These are phyloP conservation scores for Chloroceryle amazona DNA, from an alignment of 2,797 vertebrate genomes.

Conservation along the genomic window DNA sequence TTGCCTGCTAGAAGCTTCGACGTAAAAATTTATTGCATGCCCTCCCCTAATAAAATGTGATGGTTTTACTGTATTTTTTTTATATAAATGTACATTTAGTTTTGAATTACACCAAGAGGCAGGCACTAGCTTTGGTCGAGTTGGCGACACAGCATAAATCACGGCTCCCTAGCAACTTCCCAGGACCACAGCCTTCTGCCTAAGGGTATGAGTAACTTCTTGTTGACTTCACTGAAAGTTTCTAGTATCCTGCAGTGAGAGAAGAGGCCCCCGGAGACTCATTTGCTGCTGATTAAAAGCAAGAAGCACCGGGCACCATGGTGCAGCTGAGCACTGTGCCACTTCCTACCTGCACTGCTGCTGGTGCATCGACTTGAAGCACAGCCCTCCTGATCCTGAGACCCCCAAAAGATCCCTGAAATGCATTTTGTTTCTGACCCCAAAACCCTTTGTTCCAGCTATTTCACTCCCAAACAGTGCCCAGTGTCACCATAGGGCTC, in stretches of 20 bases:
- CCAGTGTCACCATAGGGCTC: not conserved
- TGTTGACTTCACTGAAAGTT: not conserved
- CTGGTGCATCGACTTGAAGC: accelerated
- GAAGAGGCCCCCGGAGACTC: not conserved
- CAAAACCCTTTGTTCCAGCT: not conserved
- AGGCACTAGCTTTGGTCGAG: not conserved
- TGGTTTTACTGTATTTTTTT: constrained; percentile 60
- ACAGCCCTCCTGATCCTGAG: not conserved
- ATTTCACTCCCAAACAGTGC: accelerated
- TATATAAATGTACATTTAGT: constrained; percentile 60
- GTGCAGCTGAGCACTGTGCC: not conserved
- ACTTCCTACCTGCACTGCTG: accelerated
- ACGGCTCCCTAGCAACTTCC: not conserved
- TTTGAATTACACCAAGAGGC: constrained; percentile 56
- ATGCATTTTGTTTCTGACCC: not conserved
- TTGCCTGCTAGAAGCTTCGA: constrained; percentile 39
- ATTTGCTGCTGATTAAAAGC: constrained; percentile 50
- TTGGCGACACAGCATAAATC: constrained; percentile 19
- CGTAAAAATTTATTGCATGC: constrained; percentile 32
- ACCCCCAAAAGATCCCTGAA: not conserved
- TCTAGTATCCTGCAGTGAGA: not conserved
- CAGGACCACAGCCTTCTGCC: not conserved
- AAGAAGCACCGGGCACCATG: not conserved
- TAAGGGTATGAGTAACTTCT: constrained; percentile 42
- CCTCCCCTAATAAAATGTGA: constrained; percentile 60